phyloP scores from a whole-genome alignment of 2,113 vertebrate species.

The Hyla sarda region DNA sequence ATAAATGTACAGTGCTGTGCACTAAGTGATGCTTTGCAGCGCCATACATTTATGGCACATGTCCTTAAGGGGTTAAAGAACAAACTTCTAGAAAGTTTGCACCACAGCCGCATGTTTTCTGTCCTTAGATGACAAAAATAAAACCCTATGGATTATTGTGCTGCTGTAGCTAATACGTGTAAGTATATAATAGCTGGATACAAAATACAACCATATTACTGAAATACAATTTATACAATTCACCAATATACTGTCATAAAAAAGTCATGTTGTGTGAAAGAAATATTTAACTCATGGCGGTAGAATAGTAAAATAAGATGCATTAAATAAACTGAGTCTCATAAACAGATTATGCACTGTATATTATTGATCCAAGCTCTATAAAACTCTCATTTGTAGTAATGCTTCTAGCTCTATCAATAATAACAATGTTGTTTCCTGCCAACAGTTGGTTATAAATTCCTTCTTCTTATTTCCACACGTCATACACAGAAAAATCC shows the following conservation, averaged over 20 bases:
- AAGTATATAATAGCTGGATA: no score
- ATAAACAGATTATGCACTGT: neutral
- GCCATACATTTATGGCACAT: no score
- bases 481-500: no score
- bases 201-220: neutral
- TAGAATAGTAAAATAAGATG: neutral
- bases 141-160: no score
- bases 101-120: no score
- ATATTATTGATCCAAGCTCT: neutral
- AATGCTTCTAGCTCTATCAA: conserved; percentile 1
- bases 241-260: neutral
- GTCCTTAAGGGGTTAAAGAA: no score
- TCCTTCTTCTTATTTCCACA: neutral
- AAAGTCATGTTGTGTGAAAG: neutral
- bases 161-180: no score
- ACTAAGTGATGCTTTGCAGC: no score
- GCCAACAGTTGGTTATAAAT: conserved; percentile 11
- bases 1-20: no score
- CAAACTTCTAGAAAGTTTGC: no score
- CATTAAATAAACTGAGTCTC: neutral
- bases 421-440: neutral
- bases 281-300: neutral
- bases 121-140: no score
- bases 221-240: neutral
- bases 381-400: conserved; percentile 15